Evolutionary conservation across 53 echinoderm and acorn worm species (phyloP).

Genomic region (Luidia sarsii): DNA sequence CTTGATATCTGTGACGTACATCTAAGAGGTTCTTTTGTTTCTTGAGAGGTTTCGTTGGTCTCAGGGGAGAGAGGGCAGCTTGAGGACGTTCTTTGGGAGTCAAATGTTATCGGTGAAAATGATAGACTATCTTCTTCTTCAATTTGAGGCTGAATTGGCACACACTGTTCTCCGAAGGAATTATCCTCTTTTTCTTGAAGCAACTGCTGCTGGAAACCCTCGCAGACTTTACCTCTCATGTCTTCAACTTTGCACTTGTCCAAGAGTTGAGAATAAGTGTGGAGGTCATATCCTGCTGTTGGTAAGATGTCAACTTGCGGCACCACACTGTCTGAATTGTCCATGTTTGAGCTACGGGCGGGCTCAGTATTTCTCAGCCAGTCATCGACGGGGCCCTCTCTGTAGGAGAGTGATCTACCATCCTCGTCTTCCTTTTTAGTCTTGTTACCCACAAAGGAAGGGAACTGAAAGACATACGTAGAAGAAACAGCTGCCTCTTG

Average conservation of each 20-base stretch:
- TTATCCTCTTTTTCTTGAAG: too few species aligned
- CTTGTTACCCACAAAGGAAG: neutral
- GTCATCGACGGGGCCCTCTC: slow-evolving; percentile 5
- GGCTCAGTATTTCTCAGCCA: slow-evolving; percentile 24
- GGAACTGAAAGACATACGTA: neutral
- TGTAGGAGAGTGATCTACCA: neutral
- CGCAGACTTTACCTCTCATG: too few species aligned
- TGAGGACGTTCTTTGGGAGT: too few species aligned
- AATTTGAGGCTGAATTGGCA: neutral
- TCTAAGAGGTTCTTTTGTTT: too few species aligned
- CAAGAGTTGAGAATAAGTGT: too few species aligned
- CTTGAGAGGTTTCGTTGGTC: too few species aligned
- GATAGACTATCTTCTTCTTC: neutral
- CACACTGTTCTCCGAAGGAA: slow-evolving; percentile 36
- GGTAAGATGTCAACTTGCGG: slow-evolving; percentile 1
- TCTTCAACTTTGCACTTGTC: too few species aligned
- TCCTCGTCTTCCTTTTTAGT: neutral
- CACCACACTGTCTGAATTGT: slow-evolving; percentile 32
- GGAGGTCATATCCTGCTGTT: too few species aligned
- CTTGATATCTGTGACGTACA: too few species aligned
- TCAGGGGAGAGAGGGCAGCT: too few species aligned
- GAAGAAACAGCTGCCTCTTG: neutral
- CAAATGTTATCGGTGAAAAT: too few species aligned
- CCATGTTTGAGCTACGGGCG: neutral
- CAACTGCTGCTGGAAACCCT: too few species aligned